Evolutionary conservation across 2,888 invertebrate genomes (phyloP).

Genomic region (Ernsta delagoae): DNA sequence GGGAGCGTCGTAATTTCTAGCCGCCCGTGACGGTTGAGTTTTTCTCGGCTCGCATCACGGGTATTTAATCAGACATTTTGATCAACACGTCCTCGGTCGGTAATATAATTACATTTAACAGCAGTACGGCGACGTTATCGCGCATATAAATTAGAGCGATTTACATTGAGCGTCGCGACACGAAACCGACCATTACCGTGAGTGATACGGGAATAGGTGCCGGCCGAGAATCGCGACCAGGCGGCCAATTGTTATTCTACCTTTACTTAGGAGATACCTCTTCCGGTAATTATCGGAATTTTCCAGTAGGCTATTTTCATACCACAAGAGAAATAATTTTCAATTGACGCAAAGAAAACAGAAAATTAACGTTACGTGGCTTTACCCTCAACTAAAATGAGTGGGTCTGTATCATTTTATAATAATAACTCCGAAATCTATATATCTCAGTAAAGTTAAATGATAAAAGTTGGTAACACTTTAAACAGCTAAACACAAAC

Average conservation of each 20-base stretch:
- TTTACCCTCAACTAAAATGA: too few species aligned
- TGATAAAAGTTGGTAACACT: too few species aligned
- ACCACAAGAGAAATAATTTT: not conserved
- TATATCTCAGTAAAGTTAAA: too few species aligned
- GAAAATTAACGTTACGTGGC: too few species aligned
- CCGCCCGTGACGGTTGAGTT: constrained; percentile 49
- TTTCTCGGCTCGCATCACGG: constrained; percentile 67
- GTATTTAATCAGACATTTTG: constrained; percentile 79
- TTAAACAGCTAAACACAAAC: too few species aligned
- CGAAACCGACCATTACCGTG: constrained; percentile 77
- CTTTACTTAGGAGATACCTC: constrained; percentile 38
- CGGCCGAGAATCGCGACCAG: constrained; percentile 55
- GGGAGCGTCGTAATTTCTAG: constrained; percentile 35
- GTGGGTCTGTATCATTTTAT: too few species aligned
- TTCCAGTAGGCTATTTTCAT: not conserved
- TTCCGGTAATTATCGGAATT: not conserved
- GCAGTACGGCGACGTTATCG: constrained; percentile 83
- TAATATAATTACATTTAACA: constrained; percentile 85
- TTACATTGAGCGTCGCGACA: constrained; percentile 82
- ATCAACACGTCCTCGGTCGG: constrained; percentile 83
- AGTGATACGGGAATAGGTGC: constrained; percentile 78
- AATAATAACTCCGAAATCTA: too few species aligned
- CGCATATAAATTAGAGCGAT: constrained; percentile 83
- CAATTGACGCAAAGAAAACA: not conserved
- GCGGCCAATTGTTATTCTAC: constrained; percentile 43